Percentiles rank a stretch among this genome's conserved stretches.
phyloP scores from a whole-genome alignment of 1,140 invertebrate species.

The Calephelis nemesis region DNA sequence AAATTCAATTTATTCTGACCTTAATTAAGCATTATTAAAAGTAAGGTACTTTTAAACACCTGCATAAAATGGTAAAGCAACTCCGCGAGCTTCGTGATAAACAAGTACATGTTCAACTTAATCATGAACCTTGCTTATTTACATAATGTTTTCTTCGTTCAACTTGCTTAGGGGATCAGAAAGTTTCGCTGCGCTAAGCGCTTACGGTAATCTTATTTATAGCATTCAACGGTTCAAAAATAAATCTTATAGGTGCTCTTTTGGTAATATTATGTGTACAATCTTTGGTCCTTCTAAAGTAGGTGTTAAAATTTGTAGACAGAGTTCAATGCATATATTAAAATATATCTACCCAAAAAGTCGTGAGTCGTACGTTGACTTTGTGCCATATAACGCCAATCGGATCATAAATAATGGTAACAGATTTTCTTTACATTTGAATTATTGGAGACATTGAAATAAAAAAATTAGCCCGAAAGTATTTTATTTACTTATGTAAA shows the following conservation, averaged over 20 bases:
- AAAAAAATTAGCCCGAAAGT: no score
- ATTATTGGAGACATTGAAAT: no score
- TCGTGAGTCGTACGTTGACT: no score
- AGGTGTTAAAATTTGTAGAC: no score
- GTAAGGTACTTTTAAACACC: conserved; percentile 19
- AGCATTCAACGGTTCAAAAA: conserved; percentile 11
- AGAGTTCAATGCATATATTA: no score
- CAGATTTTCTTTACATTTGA: no score
- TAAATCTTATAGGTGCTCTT: neutral
- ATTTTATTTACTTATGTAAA: no score
- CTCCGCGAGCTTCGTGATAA: conserved; percentile 21
- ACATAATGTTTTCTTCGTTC: conserved; percentile 39
- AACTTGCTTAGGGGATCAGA: conserved; percentile 35
- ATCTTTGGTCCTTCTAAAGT: no score
- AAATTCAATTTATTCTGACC: conserved; percentile 11
- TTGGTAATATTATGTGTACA: no score
- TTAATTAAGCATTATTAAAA: conserved; percentile 19
- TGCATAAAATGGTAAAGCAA: conserved; percentile 20
- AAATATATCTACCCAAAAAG: no score
- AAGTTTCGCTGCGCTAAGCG: conserved; percentile 23
- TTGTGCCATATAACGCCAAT: no score
- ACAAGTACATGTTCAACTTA: conserved; percentile 23
- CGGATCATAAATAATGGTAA: no score
- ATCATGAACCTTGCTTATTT: conserved; percentile 35
- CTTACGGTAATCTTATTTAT: conserved; percentile 20